Conservation (phyloP, 2,888 invertebrate species). For the Embidobia sp. region DNA sequence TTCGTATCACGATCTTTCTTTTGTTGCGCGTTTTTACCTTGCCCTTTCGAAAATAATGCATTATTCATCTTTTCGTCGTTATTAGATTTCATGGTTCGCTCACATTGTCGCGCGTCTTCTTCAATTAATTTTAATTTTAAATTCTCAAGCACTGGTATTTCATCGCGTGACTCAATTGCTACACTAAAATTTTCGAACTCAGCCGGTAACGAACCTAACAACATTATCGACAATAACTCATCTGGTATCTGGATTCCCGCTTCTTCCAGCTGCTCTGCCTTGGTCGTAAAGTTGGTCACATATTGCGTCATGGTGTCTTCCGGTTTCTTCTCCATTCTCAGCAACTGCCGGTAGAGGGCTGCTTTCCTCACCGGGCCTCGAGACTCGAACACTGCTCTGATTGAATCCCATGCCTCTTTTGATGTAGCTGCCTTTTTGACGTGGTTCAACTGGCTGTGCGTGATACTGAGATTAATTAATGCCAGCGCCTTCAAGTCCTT, state of each 20-base stretch:
- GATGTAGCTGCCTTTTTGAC: constrained; percentile 14
- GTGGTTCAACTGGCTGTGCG: constrained; percentile 28
- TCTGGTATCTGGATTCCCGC: constrained; percentile 61
- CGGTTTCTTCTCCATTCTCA: constrained; percentile 55
- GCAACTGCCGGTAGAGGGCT: background rate
- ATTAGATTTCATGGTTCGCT: background rate
- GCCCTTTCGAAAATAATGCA: constrained; percentile 2
- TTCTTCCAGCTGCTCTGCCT: constrained; percentile 24
- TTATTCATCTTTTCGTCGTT: background rate
- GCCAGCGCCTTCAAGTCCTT: constrained; percentile 58
- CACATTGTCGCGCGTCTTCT: constrained; percentile 47
- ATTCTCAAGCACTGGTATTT: constrained; percentile 4
- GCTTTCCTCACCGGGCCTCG: constrained; percentile 65
- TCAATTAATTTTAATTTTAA: constrained; percentile 51
- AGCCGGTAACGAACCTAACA: constrained; percentile 6
- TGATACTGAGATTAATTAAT: constrained; percentile 46
- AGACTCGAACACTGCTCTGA: constrained; percentile 52
- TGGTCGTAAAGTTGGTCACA: constrained; percentile 54
- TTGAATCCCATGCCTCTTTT: constrained; percentile 30
- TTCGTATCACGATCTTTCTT: constrained; percentile 3
- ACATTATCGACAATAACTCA: constrained; percentile 44
- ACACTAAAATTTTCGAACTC: constrained; percentile 14
- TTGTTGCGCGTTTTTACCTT: background rate
- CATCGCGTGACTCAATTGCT: constrained; percentile 12
- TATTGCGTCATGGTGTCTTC: constrained; percentile 51